phyloP scores from a whole-genome alignment of 2,888 invertebrate genomes.

The Mythimna vitellina region DNA sequence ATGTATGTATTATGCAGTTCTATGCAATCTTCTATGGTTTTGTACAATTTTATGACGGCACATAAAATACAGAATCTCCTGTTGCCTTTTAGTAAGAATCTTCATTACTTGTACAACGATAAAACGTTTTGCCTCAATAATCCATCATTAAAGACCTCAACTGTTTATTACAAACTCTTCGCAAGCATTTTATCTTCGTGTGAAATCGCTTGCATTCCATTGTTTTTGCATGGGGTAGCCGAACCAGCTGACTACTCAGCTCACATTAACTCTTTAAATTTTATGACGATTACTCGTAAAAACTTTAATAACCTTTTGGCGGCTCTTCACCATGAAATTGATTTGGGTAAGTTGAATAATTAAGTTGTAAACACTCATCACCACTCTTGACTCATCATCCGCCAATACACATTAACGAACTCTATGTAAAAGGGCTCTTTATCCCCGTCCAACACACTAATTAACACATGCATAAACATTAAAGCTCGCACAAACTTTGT shows the following conservation, averaged over 20 bases:
- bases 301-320: constrained; percentile 5
- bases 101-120: constrained; percentile 41
- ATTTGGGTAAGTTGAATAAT: constrained; percentile 18
- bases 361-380: constrained; percentile 39
- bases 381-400: constrained; percentile 47
- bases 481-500: constrained; percentile 61
- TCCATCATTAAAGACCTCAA: constrained; percentile 50
- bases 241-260: constrained; percentile 47
- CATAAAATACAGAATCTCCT: constrained; percentile 30
- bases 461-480: constrained; percentile 71
- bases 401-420: constrained; percentile 26
- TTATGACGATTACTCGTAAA: constrained; percentile 18
- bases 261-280: constrained; percentile 20
- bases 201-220: constrained; percentile 70
- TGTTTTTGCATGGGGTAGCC: constrained; percentile 67
- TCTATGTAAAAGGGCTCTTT: constrained; percentile 58
- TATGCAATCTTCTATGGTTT: neutral
- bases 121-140: constrained; percentile 54
- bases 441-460: constrained; percentile 55
- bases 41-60: constrained; percentile 31
- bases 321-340: constrained; percentile 11
- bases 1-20: neutral
- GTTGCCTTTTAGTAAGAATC: constrained; percentile 24
- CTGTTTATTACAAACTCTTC: constrained; percentile 64
- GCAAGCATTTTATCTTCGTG: constrained; percentile 72